Conservation (phyloP, 2,888 invertebrate species). For the Drosophila heteroneura region DNA sequence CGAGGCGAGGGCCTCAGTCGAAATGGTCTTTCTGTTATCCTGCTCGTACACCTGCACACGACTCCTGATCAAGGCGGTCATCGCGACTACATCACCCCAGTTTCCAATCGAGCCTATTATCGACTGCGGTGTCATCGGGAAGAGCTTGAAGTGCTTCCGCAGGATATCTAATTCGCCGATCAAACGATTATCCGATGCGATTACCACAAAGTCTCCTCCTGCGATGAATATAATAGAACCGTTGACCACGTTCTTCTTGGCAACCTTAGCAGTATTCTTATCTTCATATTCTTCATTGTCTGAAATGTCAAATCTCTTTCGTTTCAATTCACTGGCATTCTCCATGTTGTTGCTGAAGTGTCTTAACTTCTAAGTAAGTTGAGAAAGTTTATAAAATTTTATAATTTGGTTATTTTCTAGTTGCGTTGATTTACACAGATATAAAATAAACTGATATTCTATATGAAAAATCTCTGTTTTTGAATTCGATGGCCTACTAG, state of each 20-base stretch:
- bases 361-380: not conserved
- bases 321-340: not conserved
- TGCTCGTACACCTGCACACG: not conserved
- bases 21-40: not conserved
- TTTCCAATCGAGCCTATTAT: not conserved
- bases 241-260: not conserved
- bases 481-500: not conserved
- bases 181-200: conserved; percentile 1
- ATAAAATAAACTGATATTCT: not conserved
- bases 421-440: not conserved
- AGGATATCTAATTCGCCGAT: not conserved
- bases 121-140: not conserved
- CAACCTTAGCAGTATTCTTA: not conserved
- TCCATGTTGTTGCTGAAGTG: not conserved
- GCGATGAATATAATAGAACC: not conserved
- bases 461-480: too few relatives aligned
- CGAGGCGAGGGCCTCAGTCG: not conserved
- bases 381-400: not conserved
- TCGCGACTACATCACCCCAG: not conserved
- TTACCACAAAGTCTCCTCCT: not conserved
- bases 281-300: too few relatives aligned
- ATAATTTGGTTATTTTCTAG: not conserved
- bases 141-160: not conserved
- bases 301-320: not conserved
- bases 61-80: not conserved